Base-by-base conservation (phyloP, 37 sponge, comb jelly and placozoan species). In the Cladorhizidae sp. region DNA sequence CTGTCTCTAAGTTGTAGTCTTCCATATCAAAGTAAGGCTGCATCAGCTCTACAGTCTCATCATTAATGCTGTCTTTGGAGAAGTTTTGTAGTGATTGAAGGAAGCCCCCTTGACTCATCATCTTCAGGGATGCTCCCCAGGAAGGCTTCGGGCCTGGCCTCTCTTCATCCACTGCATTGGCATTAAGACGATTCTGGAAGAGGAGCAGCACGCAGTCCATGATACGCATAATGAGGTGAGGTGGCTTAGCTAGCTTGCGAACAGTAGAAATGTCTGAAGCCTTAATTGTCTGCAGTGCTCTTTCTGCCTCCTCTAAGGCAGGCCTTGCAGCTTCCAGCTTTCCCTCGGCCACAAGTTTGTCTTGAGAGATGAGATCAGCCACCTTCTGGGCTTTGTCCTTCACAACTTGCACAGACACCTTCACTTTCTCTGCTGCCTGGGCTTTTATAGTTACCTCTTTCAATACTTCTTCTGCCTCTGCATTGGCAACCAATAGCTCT, bases 221-320 rank as follows among this genome's bases (percentile, higher is more conserved):
- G 84, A 98, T 98, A 36, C 99, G 77, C 99, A 98, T 98, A 73
- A 98, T 98, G 57, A 98, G 89, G 79, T 98, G 99, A 32, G 99
- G 99, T 7, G 99, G 99, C 69, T 96, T 98, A 29, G 86, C 95
- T 45, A 98, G 88, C 74, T 96, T 96, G 15, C 99, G 81, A 28
- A 98, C 99, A 52, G 99, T 96, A 38, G 99, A 80, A 70, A 98
- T 98, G 79, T 98, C 90, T 22, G 86, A 89, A 58, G 99, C 85
- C 67, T 98, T 96, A 88, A 98, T 96, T 23, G 99, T 98, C 84
- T 95, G 86, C 56, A 98, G 88, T 31, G 99, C 99, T 40, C 83
- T 85, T 79, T 98, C 99, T 28, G 99, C 99, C 76, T 96, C 91
- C 62, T 94, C 89, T 32, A 98, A 73, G 1, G 99, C 99, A 35